Evolutionary conservation across 2,797 vertebrate genomes (phyloP), one percentile per base, ranked within the genome.

Genomic region (Myioborus melanocephalus): DNA sequence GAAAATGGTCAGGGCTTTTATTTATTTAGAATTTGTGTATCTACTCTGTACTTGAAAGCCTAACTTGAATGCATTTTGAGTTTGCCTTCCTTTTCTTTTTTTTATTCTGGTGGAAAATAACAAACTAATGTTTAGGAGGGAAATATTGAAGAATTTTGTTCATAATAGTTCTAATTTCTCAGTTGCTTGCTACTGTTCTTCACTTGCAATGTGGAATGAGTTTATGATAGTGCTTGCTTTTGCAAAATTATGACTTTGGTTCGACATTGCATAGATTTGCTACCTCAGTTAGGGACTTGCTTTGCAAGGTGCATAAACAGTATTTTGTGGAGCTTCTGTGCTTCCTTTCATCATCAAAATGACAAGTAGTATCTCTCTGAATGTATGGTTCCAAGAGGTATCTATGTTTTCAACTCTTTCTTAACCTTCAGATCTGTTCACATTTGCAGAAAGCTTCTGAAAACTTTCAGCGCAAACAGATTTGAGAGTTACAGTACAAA

Each of bases 41-140:
- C 8, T 88, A 18, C 37, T 61, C 28, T 56, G 13, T 52, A 73
- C 37, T 85, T 46, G 53, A 65, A 94, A 85, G 23, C 73, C 22
- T 66, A 70, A 57, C 35, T 70, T 39, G 53, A 93, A 84, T 73
- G 81, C 73, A 65, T 81, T 94, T 94, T 92, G 84, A 93, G 35
- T 83, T 93, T 86, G 69, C 66, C 64, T 95, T 95, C 83, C 88
- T 44, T 44, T 86, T 81, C 47, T 35, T 64, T 86, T 76, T 55
- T 5, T 78, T 64, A 19, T 35, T 85, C 89, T 77, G 30, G 7
- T 91, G 61, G 35, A 57, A 87, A 93, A 81, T 27, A 43, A 8
- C 8, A 39, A 79, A 78, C 53, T 72, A 78, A 64, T 80, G 30
- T 28, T 75, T 80, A 68, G 59, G 23, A 77, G 49, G 28, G 28